Evolutionary conservation across 2,113 vertebrate genomes (phyloP).

Genomic region (Cervus canadensis): DNA sequence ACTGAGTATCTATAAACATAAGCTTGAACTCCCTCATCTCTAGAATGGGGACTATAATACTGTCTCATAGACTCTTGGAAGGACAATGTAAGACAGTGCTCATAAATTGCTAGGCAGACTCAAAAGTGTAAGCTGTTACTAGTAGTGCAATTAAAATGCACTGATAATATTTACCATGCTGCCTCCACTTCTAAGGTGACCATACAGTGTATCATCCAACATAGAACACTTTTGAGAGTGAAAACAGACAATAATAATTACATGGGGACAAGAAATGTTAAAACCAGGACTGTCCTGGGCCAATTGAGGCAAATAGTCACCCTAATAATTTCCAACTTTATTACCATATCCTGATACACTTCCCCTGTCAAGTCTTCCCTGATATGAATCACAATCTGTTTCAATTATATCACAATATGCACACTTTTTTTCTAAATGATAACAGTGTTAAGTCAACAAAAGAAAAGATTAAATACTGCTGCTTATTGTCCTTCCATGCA

Average conservation of each 20-base stretch:
- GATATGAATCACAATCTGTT: constrained; percentile 29
- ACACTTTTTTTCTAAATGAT: constrained; percentile 26
- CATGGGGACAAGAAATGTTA: not conserved
- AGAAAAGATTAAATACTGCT: constrained; percentile 7
- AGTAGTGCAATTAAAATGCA: not conserved
- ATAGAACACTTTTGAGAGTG: not conserved
- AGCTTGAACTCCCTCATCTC: not conserved
- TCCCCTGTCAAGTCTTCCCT: not conserved
- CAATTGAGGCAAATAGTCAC: not conserved
- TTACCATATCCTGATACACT: constrained; percentile 1
- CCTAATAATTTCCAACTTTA: not conserved
- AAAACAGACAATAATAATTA: constrained; percentile 17
- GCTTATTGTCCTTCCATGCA: not conserved
- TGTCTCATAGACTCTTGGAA: not conserved
- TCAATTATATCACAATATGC: not conserved
- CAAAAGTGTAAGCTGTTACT: not conserved
- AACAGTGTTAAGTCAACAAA: constrained; percentile 5
- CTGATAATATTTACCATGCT: not conserved
- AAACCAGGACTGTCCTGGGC: not conserved
- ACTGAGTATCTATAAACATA: not conserved
- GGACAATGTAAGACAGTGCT: not conserved
- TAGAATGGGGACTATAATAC: not conserved
- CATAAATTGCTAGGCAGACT: not conserved
- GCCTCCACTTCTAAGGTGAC: not conserved
- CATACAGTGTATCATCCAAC: not conserved